Base-by-base conservation (phyloP, 2,797 vertebrate species). In the Danionella dracula region DNA sequence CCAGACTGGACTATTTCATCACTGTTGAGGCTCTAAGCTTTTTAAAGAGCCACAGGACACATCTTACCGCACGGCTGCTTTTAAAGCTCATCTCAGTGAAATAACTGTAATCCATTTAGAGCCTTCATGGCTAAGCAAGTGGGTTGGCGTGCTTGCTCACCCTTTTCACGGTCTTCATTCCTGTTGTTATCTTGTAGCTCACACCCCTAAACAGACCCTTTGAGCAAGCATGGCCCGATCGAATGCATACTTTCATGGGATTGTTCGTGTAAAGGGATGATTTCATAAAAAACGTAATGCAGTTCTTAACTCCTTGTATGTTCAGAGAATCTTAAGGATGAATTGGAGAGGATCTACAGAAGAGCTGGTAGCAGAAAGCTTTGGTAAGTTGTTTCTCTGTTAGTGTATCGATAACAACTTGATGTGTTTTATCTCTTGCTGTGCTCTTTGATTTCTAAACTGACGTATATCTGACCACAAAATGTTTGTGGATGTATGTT, bases 311-410 rank as follows among this genome's bases (percentile, higher is more conserved):
- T n/a, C n/a, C 23, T 27, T 27, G 23, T 34, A 76, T 73, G 80
- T 82, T 8, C 80, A 91, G 97, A 93, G 87, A 86, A 85, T 54
- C 80, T 97, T 78, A 89, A 83, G 77, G 93, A 95, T 38, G 93
- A 95, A 69, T 83, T 99, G 80, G 95, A 99, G 84, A 91, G 94
- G 77, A 88, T 99, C 86, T 99, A 99, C 79, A 91, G 93, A 81
- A 89, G 87, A 86, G 95, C 96, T 20, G 97, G 96, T 70, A 97
- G 91, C 89, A 92, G 89, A 76, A 99, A 99, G 69, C 93, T 96
- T 86, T 99, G 97, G 97, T 99, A 91, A 86, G 94, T 91, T 81
- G 23, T 71, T 12, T 17, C 40, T 65, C 38, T 4, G 4, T 66
- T n/a, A n/a, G n/a, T n/a, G n/a, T n/a, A 27, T 27, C 6, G 3